Evolutionary conservation across 2,113 vertebrate genomes (phyloP).

Genomic region (Colaptes auratus): DNA sequence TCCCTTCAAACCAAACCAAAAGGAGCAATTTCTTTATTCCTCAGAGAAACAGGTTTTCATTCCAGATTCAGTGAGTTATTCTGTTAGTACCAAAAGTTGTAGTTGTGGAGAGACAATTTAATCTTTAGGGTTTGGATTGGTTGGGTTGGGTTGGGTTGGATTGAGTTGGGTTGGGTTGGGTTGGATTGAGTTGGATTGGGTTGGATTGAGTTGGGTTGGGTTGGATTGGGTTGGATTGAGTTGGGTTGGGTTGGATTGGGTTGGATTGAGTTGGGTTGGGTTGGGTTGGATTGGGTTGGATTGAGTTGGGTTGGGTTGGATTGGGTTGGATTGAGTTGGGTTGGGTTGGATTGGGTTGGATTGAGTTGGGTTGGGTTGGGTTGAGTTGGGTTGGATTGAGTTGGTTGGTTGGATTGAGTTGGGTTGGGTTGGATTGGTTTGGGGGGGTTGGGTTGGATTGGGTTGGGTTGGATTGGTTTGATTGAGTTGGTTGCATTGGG

Average conservation of each 20-base stretch:
- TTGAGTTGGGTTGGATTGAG: no score
- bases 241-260: no score
- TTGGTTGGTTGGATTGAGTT: not conserved
- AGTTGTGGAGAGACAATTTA: not conserved
- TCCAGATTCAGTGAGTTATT: not conserved
- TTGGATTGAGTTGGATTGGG: no score
- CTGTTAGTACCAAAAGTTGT: not conserved
- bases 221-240: not conserved
- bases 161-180: no score
- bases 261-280: not conserved
- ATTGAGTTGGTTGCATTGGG: no score
- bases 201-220: not conserved
- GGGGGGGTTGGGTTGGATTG: no score
- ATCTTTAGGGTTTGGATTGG: not conserved
- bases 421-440: no score
- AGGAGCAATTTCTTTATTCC: not conserved
- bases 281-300: not conserved
- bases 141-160: not conserved
- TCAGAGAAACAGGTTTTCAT: not conserved
- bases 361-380: not conserved
- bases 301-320: not conserved
- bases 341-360: not conserved
- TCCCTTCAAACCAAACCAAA: not conserved
- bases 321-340: not conserved
- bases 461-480: no score